Percentiles rank a stretch among this genome's conserved stretches.
Evolutionary conservation across 2,113 vertebrate species (phyloP).

Genomic region (Glaucidium brasilianum): DNA sequence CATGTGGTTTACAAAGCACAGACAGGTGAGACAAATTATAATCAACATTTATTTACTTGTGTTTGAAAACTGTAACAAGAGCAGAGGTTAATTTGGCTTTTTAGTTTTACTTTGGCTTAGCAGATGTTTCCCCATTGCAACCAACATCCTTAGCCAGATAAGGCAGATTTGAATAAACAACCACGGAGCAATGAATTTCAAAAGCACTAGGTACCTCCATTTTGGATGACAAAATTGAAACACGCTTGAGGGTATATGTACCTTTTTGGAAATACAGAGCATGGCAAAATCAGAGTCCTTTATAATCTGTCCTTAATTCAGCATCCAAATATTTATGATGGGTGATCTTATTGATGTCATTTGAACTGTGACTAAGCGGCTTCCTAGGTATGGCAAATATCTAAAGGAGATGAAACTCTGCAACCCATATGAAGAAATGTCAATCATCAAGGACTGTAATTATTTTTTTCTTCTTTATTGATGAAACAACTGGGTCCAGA

Average conservation of each 20-base stretch:
- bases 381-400: not conserved
- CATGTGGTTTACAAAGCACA: not conserved
- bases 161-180: not conserved
- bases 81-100: not conserved
- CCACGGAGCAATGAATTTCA: not conserved
- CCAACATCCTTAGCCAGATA: not conserved
- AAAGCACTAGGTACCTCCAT: not conserved
- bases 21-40: not conserved
- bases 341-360: not conserved
- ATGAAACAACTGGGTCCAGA: not conserved
- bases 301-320: not conserved
- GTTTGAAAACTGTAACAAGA: not conserved
- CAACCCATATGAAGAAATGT: not conserved
- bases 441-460: not conserved
- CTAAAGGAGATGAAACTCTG: not conserved
- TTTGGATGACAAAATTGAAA: not conserved
- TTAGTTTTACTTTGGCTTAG: not conserved
- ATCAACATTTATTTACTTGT: not conserved
- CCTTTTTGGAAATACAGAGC: not conserved
- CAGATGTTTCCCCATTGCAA: not conserved
- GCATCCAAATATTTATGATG: not conserved
- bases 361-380: not conserved
- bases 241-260: not conserved
- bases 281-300: not conserved
- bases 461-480: not conserved